Evolutionary conservation across 2,888 invertebrate genomes (phyloP), one percentile per base, ranked within the genome.

Genomic region (Caenorhabditis doughertyi): DNA sequence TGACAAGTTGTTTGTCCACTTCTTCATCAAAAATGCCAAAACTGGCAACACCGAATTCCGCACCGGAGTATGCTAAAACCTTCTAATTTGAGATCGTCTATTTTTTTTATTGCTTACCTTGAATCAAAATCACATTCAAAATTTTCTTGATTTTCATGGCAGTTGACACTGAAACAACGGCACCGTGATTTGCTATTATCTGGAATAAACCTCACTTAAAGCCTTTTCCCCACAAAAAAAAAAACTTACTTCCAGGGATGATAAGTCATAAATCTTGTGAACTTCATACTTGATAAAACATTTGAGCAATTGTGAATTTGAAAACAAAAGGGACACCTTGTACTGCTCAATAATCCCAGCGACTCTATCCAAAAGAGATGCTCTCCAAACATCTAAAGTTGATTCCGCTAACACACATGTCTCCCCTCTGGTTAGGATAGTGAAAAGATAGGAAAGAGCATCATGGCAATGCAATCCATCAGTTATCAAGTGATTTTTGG

Each of bases 241-340:
- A 2, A 18, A 35, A 25, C 84, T 65, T 18, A 85, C 85, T 58
- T 85, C 79, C 7, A 85, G 39, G 16, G 83, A 84, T 23, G 51
- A 58, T 27, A 84, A 49, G 23, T 86, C 25, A 51, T 81, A 86
- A 42, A 86, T 71, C 16, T 83, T 84, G 11, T 83, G 68, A 23
- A 84, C 68, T 64, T 84, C 84, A 32, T 86, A 86, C 55, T 85
- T 86, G 16, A 81, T 62, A 29, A 86, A 84, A 49, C 84, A 83
- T 67, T 79, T 81, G 16, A 86, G 62, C 8, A 86, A 35, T 44
- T 86, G 84, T 1, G 81, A 49, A 25, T 84, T 84, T 3, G 82
- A 70, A n/a, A 84, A 73, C 0, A 84, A 21, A n/a, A 84, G 42
- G 9, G 79, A 32, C 3, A 85, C 85, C 23, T 71, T 49, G 32